Base-by-base conservation (phyloP, 2,888 invertebrate species). In the Thelaira solivaga region DNA sequence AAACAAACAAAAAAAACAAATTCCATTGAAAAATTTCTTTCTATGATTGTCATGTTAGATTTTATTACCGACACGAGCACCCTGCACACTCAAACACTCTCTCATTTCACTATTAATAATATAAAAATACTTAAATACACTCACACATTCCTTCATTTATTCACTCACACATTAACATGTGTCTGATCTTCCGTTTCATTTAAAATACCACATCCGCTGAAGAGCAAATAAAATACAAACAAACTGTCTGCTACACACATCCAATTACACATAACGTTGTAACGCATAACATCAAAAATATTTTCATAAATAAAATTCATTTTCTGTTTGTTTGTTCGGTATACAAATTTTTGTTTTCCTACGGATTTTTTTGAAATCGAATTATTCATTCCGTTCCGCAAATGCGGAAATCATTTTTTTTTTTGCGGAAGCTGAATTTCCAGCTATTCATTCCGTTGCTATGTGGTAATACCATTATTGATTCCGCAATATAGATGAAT, bases 111-210 rank as follows among this genome's bases (percentile, higher is more conserved):
- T n/a, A n/a, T n/a, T n/a, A n/a, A n/a, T n/a, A n/a, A n/a, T n/a
- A n/a, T n/a, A n/a, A n/a, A n/a, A n/a, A 7, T 18, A 2, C 8
- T 7, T 4, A 4, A 11, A 26, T 16, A 24, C 24, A 39, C 16
- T 5, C 11, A 11, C 4, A 10, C 16, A 34, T 4, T 2, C 22
- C 39, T 6, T 3, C 45, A 31, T 39, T 18, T 4, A 51, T 49
- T 34, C 31, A 65, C 16, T 51, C 24, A 26, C 24, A 51, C 41
- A 43, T 57, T 76, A 62, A 64, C 61, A 72, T 79, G 45, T 75
- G 53, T 72, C 65, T 74, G 65, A 69, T 65, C 74, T 69, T 78
- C 78, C 74, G 78, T 71, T 78, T 74, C 59, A 65, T 69, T 74
- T 69, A 20, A 74, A 78, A 78, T 45, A 69, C 69, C 59, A 71